Evolutionary conservation across 2,113 vertebrate species (phyloP).

Genomic region (Coracopsis vasa): DNA sequence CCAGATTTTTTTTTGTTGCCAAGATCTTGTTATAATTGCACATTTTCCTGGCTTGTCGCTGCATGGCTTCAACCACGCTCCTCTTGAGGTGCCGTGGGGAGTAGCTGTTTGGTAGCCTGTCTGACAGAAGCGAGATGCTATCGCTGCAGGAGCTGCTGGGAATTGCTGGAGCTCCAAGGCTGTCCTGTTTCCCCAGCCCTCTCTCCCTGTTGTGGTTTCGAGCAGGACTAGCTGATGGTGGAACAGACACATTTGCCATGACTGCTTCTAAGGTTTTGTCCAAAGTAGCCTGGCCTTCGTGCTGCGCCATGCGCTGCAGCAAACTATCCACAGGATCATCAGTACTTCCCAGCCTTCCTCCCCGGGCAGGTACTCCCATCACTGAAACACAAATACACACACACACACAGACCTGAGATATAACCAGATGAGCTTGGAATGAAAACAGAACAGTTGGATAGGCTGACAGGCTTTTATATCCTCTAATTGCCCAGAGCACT

Average conservation of each 20-base stretch:
- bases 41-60: conserved; percentile 81
- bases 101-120: conserved; percentile 42
- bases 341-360: conserved; percentile 34
- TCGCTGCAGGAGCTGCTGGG: conserved; percentile 21
- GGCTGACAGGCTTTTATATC: not conserved
- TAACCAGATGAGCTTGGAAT: fast-evolving
- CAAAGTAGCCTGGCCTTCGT: conserved; percentile 57
- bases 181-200: conserved; percentile 60
- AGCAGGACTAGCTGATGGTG: conserved; percentile 64
- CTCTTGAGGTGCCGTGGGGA: conserved; percentile 74
- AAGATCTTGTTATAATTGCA: conserved; percentile 83
- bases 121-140: conserved; percentile 47
- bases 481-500: fast-evolving
- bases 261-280: conserved; percentile 72
- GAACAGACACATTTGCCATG: conserved; percentile 44
- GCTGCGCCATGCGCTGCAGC: conserved; percentile 74
- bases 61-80: conserved; percentile 79
- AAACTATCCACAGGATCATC: conserved; percentile 73
- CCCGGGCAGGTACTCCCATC: conserved; percentile 23
- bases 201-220: conserved; percentile 67
- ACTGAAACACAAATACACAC: conserved; percentile 51
- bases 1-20: conserved; percentile 84
- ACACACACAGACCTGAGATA: not conserved
- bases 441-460: fast-evolving
- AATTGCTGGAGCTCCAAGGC: not conserved